A percentile compares a stretch with the other conserved stretches of the same genome.
phyloP scores from a whole-genome alignment of 2,797 vertebrate species.

The Pristis pectinata region DNA sequence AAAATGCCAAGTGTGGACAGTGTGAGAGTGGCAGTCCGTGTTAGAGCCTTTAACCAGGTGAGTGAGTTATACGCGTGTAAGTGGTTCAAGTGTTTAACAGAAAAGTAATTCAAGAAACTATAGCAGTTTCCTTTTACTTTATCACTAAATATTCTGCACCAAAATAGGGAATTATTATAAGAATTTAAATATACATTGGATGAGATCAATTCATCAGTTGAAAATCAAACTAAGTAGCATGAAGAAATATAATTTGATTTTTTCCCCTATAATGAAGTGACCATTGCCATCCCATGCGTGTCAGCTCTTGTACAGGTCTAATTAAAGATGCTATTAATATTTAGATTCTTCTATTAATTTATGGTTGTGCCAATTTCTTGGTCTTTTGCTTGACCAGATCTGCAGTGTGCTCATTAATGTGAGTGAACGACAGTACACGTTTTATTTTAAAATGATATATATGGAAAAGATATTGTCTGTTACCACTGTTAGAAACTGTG shows the following conservation, averaged over 20 bases:
- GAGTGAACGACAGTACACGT: background rate
- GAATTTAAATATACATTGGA: background rate
- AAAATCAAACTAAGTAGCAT: background rate
- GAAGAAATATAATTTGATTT: background rate
- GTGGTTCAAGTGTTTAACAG: background rate
- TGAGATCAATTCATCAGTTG: background rate
- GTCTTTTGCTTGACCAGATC: background rate
- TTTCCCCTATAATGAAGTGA: background rate
- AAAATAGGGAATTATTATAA: background rate
- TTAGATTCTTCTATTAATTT: background rate
- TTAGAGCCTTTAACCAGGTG: slow-evolving; percentile 76
- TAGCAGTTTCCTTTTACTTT: too few relatives aligned
- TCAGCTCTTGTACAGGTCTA: background rate
- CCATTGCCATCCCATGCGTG: background rate
- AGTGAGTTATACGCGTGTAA: slow-evolving; percentile 45
- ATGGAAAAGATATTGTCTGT: background rate
- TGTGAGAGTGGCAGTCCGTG: slow-evolving; percentile 69
- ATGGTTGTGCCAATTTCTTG: background rate
- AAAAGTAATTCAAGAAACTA: background rate
- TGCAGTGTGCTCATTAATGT: background rate
- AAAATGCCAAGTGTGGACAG: slow-evolving; percentile 60
- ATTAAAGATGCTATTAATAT: background rate
- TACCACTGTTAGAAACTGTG: background rate
- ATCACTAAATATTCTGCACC: too few relatives aligned
- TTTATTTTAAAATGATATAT: background rate